Conservation (phyloP, 1,140 invertebrate genomes). For the Brachionus asplanchnoidis region DNA sequence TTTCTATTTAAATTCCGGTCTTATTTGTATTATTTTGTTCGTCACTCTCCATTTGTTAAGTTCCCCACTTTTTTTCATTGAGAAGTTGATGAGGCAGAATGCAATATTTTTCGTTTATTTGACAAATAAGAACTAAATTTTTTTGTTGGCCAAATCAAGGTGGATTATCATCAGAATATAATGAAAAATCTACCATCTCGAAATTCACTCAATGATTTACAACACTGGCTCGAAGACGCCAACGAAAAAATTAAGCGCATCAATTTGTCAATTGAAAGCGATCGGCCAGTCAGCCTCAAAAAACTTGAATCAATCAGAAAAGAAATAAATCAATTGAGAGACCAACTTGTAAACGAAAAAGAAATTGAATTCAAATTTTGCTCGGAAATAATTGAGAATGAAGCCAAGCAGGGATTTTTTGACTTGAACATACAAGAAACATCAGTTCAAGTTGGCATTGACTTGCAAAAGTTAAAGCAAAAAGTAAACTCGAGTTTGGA, state of each 20-base stretch:
- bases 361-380: background rate
- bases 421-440: background rate
- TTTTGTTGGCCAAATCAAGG: background rate
- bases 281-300: background rate
- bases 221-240: background rate
- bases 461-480: background rate
- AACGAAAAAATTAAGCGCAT: background rate
- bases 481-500: background rate
- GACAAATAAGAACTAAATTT: background rate
- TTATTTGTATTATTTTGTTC: no score
- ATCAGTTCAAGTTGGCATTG: background rate
- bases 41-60: no score
- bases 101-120: no score
- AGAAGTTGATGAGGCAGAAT: no score
- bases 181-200: slow-evolving; percentile 29
- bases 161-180: slow-evolving; percentile 15
- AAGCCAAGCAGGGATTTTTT: slow-evolving; percentile 19
- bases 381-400: background rate
- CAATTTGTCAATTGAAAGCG: background rate
- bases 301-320: background rate
- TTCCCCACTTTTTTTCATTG: no score
- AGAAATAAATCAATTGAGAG: background rate
- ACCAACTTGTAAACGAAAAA: background rate
- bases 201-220: background rate
- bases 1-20: no score